Evolutionary conservation across 2,888 invertebrate genomes (phyloP).

Genomic region (Gasteruption jaculator): DNA sequence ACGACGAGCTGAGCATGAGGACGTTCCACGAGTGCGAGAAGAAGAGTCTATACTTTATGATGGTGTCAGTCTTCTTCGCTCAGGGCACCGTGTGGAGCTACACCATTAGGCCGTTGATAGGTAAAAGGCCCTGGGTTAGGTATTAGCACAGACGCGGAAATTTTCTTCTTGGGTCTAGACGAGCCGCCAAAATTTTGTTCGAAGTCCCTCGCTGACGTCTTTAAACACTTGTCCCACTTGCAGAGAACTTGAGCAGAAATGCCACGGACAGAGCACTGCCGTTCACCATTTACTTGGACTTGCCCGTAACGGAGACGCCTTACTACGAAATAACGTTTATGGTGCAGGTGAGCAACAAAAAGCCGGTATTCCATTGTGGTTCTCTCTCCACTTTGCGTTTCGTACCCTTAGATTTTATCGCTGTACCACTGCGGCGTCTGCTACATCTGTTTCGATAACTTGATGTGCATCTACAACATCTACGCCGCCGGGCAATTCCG

Average conservation of each 20-base stretch:
- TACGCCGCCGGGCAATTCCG: conserved; percentile 25
- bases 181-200: neutral
- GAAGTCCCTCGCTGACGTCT: neutral
- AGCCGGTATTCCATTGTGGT: too few relatives aligned
- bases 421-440: conserved; percentile 21
- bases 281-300: conserved; percentile 23
- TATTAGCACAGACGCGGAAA: neutral
- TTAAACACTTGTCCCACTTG: neutral
- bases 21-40: conserved; percentile 18
- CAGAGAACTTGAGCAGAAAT: conserved; percentile 24
- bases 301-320: neutral
- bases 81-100: conserved; percentile 22
- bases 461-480: conserved; percentile 22
- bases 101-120: conserved; percentile 20
- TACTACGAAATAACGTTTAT: neutral
- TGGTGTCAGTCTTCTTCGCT: conserved; percentile 16
- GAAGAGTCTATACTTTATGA: conserved; percentile 18
- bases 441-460: conserved; percentile 16
- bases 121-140: conserved; percentile 13
- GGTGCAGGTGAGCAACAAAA: neutral
- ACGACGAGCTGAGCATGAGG: conserved; percentile 15
- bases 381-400: neutral
- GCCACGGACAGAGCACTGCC: conserved; percentile 23
- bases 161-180: too few relatives aligned
- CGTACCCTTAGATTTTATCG: conserved; percentile 16